A percentile compares a stretch with the other conserved stretches of the same genome.
phyloP scores from a whole-genome alignment of 2,113 vertebrate genomes.

The Brienomyrus brachyistius region DNA sequence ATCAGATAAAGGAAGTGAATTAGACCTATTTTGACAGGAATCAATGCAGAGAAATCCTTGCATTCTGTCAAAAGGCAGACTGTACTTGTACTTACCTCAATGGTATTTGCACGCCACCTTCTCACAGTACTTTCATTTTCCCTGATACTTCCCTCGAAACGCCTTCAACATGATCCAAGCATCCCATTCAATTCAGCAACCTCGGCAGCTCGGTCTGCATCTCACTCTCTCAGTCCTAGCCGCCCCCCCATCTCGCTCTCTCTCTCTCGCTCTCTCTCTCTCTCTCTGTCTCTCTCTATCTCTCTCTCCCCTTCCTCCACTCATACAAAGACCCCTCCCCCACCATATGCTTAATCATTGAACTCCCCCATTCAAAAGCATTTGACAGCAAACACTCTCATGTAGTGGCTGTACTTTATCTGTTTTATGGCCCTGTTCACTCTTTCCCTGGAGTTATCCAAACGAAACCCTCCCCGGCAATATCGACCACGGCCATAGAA shows the following conservation, averaged over 20 bases:
- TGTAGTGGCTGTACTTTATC: not conserved
- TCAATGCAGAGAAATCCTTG: not conserved
- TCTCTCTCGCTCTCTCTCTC: not conserved
- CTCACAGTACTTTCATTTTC: not conserved
- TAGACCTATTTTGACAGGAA: not conserved
- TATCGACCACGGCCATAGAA: not conserved
- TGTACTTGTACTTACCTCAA: constrained; percentile 34
- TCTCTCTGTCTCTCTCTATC: not conserved
- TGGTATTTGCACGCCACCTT: not conserved
- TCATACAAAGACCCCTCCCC: constrained; percentile 50
- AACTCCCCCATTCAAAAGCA: constrained; percentile 51
- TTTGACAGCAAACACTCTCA: constrained; percentile 35
- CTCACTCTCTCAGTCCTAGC: constrained; percentile 31
- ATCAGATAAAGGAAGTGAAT: not conserved
- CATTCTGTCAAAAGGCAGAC: not conserved
- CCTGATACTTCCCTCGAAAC: constrained; percentile 28
- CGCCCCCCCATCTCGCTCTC: not conserved
- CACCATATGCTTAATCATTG: constrained; percentile 45
- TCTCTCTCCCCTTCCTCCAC: constrained; percentile 19
- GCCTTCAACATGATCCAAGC: constrained; percentile 31
- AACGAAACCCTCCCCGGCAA: not conserved
- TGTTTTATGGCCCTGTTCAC: not conserved
- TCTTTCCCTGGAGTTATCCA: not conserved
- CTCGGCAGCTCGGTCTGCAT: constrained; percentile 16
- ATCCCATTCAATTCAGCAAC: constrained; percentile 29